Conservation (phyloP, 2,113 vertebrate species). For the Notiomystis cincta region DNA sequence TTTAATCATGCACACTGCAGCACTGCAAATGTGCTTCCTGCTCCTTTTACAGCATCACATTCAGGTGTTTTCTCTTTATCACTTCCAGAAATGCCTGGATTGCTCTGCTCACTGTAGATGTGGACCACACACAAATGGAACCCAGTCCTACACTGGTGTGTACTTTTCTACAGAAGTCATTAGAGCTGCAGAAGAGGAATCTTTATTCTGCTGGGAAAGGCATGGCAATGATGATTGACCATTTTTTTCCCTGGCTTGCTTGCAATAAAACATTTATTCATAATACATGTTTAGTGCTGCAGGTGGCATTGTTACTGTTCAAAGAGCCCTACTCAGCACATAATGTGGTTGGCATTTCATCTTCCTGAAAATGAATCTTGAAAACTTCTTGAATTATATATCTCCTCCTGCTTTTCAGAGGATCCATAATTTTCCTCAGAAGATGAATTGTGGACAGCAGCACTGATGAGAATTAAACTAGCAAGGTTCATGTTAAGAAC, state of each 20-base stretch:
- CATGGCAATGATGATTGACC: not conserved
- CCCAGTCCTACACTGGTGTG: not conserved
- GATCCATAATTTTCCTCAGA: slow-evolving; percentile 54
- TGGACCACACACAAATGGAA: not conserved
- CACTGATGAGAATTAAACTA: slow-evolving; percentile 62
- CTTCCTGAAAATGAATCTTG: slow-evolving; percentile 64
- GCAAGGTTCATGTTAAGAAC: slow-evolving; percentile 63
- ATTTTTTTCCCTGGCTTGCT: not conserved
- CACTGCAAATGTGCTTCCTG: not conserved
- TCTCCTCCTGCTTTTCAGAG: slow-evolving; percentile 51
- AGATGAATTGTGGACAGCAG: slow-evolving; percentile 28
- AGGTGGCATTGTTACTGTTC: slow-evolving; percentile 69
- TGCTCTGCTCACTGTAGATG: not conserved
- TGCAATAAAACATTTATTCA: slow-evolving; percentile 53
- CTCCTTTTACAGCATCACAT: not conserved
- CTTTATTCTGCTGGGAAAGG: slow-evolving; percentile 13
- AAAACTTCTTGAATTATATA: slow-evolving; percentile 68
- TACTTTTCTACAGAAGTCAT: not conserved
- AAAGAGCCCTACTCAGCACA: slow-evolving; percentile 58
- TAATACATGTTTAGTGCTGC: slow-evolving; percentile 61
- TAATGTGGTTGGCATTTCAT: slow-evolving; percentile 33
- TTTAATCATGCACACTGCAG: not conserved
- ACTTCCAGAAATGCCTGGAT: not conserved
- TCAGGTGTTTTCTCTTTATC: not conserved
- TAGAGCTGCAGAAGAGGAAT: not conserved